phyloP scores from a whole-genome alignment of 2,113 vertebrate genomes.

The Notarius quadriscutis region DNA sequence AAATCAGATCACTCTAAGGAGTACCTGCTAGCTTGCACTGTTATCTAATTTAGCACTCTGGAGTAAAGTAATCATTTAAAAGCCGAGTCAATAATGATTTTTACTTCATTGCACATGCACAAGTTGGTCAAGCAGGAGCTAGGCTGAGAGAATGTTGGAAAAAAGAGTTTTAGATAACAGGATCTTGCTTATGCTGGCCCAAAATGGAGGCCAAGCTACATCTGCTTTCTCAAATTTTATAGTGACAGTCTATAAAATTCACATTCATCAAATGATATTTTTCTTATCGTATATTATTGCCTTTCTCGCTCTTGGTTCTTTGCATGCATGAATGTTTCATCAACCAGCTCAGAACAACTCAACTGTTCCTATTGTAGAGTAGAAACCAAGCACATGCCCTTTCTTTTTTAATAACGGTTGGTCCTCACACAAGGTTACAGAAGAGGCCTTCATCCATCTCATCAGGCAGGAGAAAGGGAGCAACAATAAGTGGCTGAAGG shows the following conservation, averaged over 20 bases:
- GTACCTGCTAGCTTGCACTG: neutral
- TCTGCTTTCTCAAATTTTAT: constrained; percentile 51
- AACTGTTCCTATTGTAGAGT: constrained; percentile 27
- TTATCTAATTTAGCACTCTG: neutral
- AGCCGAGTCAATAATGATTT: neutral
- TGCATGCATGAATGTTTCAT: neutral
- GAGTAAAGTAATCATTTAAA: neutral
- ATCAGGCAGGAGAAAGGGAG: constrained; percentile 26
- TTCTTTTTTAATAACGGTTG: constrained; percentile 37
- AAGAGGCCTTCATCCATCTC: constrained; percentile 40
- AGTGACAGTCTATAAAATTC: constrained; percentile 60
- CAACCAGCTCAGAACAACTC: neutral
- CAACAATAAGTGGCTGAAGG: constrained; percentile 38
- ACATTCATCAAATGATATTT: constrained; percentile 3
- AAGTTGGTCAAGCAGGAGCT: neutral
- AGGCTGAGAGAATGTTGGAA: neutral
- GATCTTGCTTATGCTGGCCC: neutral
- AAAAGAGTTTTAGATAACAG: constrained; percentile 3
- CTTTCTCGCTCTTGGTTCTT: constrained; percentile 35
- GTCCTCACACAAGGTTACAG: constrained; percentile 19
- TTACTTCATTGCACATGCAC: neutral
- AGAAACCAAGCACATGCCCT: constrained; percentile 45
- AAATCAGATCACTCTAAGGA: neutral
- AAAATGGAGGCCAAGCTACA: constrained; percentile 17
- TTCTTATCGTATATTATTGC: constrained; percentile 53